These are phyloP conservation scores for Syndactyla subalaris DNA, from an alignment of 2,797 vertebrate species.

Conservation along the genomic window DNA sequence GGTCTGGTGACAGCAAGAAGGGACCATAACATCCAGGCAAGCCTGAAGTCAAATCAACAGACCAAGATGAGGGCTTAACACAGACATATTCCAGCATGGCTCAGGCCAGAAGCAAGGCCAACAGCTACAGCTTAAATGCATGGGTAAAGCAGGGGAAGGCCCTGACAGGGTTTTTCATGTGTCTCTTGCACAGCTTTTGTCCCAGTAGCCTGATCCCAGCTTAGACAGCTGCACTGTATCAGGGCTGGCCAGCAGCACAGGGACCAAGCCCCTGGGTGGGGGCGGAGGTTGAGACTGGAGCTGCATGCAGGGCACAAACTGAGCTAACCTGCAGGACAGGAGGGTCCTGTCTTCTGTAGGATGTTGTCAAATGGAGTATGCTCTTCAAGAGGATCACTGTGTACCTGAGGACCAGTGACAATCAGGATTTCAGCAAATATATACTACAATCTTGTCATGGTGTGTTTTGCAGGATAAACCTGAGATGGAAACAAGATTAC, in stretches of 20 bases:
- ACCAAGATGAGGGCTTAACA: background rate
- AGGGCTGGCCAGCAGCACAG: background rate
- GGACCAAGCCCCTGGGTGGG: background rate
- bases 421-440: background rate
- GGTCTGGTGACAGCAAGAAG: background rate
- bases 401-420: background rate
- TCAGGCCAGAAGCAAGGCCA: background rate
- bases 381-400: background rate
- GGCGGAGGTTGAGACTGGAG: background rate
- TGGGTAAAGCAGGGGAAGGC: background rate
- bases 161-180: background rate
- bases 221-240: fast-evolving
- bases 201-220: background rate
- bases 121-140: background rate
- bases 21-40: background rate
- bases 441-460: background rate
- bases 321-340: background rate
- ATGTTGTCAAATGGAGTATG: background rate
- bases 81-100: background rate
- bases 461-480: background rate
- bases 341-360: background rate
- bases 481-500: background rate
- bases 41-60: background rate
- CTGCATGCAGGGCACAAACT: fast-evolving
- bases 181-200: background rate